Conservation (phyloP, 2,888 invertebrate species). For the Drepanosiphum platanoidis region DNA sequence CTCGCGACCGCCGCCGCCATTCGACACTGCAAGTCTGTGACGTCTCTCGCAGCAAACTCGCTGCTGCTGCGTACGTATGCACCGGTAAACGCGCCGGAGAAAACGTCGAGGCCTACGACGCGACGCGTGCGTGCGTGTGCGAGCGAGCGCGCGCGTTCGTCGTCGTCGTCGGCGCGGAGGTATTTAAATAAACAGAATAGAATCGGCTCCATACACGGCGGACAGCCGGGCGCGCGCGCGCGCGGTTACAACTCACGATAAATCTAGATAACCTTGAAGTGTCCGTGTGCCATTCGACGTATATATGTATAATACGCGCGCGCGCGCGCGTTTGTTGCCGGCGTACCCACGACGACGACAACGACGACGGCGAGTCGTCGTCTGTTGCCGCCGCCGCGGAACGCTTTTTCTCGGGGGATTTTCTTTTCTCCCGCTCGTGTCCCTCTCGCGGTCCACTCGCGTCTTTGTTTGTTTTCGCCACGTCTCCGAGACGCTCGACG, state of each 20-base stretch:
- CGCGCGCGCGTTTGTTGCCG: background rate
- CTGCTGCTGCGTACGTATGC: too few species aligned
- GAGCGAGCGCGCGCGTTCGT: background rate
- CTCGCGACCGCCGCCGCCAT: too few species aligned
- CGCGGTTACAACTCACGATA: constrained; percentile 47
- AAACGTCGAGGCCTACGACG: background rate
- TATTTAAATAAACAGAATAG: constrained; percentile 58
- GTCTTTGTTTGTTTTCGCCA: too few species aligned
- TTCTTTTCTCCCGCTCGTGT: background rate
- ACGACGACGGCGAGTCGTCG: background rate
- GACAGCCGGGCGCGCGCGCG: background rate
- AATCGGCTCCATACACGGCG: constrained; percentile 22
- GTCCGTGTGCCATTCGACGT: constrained; percentile 58
- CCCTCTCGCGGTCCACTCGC: background rate
- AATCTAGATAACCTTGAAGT: constrained; percentile 60
- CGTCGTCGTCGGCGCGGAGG: background rate
- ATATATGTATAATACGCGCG: constrained; percentile 14
- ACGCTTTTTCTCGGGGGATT: background rate
- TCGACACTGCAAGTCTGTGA: too few species aligned
- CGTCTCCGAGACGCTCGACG: too few species aligned
- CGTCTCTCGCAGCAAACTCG: too few species aligned
- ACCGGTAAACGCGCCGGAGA: background rate
- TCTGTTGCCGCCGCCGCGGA: background rate
- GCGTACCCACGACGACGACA: constrained; percentile 27
- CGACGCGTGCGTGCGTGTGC: background rate